A percentile compares a stretch with the other conserved stretches of the same genome.
These are phyloP conservation scores for Sarcophaga caerulescens DNA, from an alignment of 2,888 invertebrate species.

Conservation along the genomic window DNA sequence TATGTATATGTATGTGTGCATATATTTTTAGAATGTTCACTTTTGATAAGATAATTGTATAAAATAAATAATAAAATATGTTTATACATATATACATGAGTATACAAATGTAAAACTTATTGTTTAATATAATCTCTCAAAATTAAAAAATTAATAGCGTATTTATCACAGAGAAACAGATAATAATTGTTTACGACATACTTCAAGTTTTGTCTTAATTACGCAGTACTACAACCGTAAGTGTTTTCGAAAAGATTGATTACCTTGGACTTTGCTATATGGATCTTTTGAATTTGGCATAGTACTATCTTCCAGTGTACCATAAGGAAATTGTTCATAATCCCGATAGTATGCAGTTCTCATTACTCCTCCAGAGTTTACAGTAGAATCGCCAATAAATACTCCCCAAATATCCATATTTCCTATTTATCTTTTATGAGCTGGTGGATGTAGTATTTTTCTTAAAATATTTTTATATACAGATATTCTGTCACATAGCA, in stretches of 20 bases:
- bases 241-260: not conserved
- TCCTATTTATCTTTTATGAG: conserved; percentile 28
- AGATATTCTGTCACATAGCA: not conserved
- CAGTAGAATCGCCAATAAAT: conserved; percentile 82
- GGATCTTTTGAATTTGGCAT: conserved; percentile 77
- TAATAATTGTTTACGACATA: not conserved
- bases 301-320: conserved; percentile 76
- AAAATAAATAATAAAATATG: not conserved
- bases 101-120: not conserved
- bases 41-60: too few species aligned
- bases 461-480: not conserved
- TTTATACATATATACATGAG: not conserved
- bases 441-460: not conserved
- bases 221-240: not conserved
- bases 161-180: not conserved
- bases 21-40: not conserved
- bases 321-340: conserved; percentile 82
- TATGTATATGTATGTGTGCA: conserved; percentile 4
- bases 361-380: conserved; percentile 82
- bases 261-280: conserved; percentile 80
- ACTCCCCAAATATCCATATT: conserved; percentile 83
- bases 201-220: conserved; percentile 10
- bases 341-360: conserved; percentile 82
- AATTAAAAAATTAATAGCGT: too few species aligned
- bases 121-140: too few species aligned